Percentiles rank a stretch among this genome's conserved stretches.
phyloP scores from a whole-genome alignment of 30 jellyfish, hydroid and myxozoan species.

The Haliclystus octoradiatus region DNA sequence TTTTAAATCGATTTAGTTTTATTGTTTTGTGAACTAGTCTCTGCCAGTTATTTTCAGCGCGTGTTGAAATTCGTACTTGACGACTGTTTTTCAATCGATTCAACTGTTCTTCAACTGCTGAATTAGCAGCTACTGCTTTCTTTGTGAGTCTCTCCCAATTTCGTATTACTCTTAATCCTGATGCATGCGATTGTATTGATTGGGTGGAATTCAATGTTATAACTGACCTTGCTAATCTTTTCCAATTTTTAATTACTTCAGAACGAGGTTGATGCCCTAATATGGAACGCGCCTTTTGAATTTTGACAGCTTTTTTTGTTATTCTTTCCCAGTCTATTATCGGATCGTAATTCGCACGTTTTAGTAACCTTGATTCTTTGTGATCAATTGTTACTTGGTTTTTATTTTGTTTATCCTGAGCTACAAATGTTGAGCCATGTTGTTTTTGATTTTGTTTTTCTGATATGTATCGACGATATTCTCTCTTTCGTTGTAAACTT shows the following conservation, averaged over 20 bases:
- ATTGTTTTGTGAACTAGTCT: too few species aligned
- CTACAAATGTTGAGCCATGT: too few species aligned
- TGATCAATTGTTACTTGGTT: not conserved
- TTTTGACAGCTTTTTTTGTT: not conserved
- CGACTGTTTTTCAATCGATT: too few species aligned
- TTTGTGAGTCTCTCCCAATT: not conserved
- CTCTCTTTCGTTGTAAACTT: not conserved
- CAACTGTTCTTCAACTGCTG: too few species aligned
- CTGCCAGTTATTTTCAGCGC: too few species aligned
- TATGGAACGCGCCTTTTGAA: not conserved
- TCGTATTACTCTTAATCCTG: not conserved
- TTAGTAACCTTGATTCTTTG: not conserved
- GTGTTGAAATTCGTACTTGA: not conserved
- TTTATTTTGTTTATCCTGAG: too few species aligned
- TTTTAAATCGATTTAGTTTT: too few species aligned
- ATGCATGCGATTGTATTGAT: not conserved
- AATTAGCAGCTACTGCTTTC: not conserved
- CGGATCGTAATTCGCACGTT: not conserved
- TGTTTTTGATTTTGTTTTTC: too few species aligned
- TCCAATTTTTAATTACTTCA: not conserved
- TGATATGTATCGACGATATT: not conserved
- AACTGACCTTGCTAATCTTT: not conserved
- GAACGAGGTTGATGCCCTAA: not conserved
- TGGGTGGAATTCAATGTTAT: not conserved
- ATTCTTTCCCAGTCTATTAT: not conserved